Evolutionary conservation across 92 coral and sea anemone genomes (phyloP).

Genomic region (Galaxea fascicularis): DNA sequence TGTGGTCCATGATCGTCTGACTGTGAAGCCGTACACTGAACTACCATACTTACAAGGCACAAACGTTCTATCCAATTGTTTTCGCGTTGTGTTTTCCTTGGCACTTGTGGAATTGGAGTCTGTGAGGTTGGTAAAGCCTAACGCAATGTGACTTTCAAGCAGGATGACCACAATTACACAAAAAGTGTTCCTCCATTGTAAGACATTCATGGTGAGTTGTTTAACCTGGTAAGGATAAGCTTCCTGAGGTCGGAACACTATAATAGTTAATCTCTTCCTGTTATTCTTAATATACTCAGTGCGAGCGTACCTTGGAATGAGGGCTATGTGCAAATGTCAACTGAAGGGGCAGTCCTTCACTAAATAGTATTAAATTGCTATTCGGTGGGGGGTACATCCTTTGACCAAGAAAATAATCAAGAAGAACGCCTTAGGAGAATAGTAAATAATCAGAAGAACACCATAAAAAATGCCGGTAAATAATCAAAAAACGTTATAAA

Average conservation of each 20-base stretch:
- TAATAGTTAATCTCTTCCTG: slow-evolving; percentile 22
- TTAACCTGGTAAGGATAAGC: neutral
- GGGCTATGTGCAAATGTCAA: neutral
- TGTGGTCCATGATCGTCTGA: neutral
- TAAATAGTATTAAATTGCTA: neutral
- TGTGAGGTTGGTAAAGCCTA: neutral
- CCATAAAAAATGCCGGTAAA: too few relatives aligned
- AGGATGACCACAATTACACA: slow-evolving; percentile 1
- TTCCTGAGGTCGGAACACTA: slow-evolving; percentile 11
- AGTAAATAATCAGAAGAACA: too few relatives aligned
- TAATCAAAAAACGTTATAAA: too few relatives aligned
- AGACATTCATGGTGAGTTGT: neutral
- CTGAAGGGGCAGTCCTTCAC: neutral
- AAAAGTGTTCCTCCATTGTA: neutral
- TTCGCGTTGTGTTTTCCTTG: neutral
- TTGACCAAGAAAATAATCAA: too few relatives aligned
- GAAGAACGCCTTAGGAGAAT: too few relatives aligned
- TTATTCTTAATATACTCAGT: neutral
- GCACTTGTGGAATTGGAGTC: neutral
- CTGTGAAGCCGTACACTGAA: neutral
- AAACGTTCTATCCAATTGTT: neutral
- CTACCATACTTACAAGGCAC: slow-evolving; percentile 5
- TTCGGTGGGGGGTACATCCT: neutral
- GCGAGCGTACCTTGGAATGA: slow-evolving; percentile 11
- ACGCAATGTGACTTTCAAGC: neutral